Percentiles rank a stretch among this genome's conserved stretches.
These are phyloP conservation scores for Uloborus plumipes DNA, from an alignment of 2,888 invertebrate species.

Conservation along the genomic window DNA sequence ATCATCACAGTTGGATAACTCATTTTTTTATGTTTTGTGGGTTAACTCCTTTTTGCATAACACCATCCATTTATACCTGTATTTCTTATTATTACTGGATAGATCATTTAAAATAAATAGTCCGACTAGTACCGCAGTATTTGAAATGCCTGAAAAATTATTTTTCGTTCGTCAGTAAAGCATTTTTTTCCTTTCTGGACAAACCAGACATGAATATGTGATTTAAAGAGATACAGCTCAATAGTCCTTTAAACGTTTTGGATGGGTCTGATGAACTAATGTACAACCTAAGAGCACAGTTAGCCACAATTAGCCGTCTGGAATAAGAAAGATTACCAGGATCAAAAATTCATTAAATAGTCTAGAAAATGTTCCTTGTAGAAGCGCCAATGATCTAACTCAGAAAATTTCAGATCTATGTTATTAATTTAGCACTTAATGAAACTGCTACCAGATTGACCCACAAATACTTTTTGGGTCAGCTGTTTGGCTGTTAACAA, in stretches of 20 bases:
- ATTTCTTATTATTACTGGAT: neutral
- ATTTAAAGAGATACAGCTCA: neutral
- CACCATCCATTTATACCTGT: too few relatives aligned
- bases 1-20: too few relatives aligned
- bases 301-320: neutral
- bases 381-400: too few relatives aligned
- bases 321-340: neutral
- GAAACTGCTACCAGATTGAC: too few relatives aligned
- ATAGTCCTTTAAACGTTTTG: neutral
- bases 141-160: neutral
- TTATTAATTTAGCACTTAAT: too few relatives aligned
- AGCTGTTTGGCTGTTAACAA: too few relatives aligned
- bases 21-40: too few relatives aligned
- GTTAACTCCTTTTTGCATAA: too few relatives aligned
- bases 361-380: too few relatives aligned
- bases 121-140: neutral
- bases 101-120: neutral
- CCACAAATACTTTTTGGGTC: too few relatives aligned
- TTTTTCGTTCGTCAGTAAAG: neutral
- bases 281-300: neutral
- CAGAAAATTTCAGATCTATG: too few relatives aligned
- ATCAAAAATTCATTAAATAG: too few relatives aligned
- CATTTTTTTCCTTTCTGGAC: neutral
- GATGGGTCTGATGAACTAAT: conserved; percentile 6
- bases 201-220: neutral